These are phyloP conservation scores for Lithophane ornitopus DNA, from an alignment of 2,888 invertebrate species.

Conservation along the genomic window DNA sequence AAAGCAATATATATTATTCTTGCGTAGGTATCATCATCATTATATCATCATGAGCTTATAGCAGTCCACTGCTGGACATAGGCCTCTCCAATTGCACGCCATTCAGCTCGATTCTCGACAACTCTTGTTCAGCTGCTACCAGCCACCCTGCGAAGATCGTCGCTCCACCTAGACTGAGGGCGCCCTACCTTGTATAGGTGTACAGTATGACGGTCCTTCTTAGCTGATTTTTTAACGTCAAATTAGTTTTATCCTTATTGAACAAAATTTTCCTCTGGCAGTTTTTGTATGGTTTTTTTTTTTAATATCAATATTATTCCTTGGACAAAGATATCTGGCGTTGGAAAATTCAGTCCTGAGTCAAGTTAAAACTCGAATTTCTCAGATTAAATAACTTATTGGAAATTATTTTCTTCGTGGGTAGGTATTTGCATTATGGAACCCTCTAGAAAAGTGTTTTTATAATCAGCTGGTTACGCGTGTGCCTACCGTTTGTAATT, in stretches of 20 bases:
- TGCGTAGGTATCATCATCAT: background rate
- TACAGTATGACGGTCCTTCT: background rate
- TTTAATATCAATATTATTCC: too few species aligned
- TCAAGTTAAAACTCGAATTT: background rate
- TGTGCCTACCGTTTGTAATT: constrained; percentile 7
- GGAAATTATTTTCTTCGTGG: background rate
- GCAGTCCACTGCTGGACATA: too few species aligned
- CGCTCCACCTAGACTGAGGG: too few species aligned
- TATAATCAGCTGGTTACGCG: background rate
- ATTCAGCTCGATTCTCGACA: too few species aligned
- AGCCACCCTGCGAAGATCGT: too few species aligned
- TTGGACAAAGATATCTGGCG: background rate
- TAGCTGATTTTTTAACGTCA: too few species aligned
- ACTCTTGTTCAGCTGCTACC: too few species aligned
- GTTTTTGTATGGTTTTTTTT: background rate
- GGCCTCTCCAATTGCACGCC: too few species aligned
- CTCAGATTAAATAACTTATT: background rate
- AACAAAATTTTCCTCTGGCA: background rate
- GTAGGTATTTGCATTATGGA: background rate
- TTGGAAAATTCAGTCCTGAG: background rate
- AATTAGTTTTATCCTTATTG: too few species aligned
- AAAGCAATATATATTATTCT: background rate
- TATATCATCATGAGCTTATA: too few species aligned
- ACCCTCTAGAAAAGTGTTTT: background rate
- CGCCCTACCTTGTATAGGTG: background rate